These are phyloP conservation scores for Volucella inanis DNA, from an alignment of 2,888 invertebrate species.

Conservation along the genomic window DNA sequence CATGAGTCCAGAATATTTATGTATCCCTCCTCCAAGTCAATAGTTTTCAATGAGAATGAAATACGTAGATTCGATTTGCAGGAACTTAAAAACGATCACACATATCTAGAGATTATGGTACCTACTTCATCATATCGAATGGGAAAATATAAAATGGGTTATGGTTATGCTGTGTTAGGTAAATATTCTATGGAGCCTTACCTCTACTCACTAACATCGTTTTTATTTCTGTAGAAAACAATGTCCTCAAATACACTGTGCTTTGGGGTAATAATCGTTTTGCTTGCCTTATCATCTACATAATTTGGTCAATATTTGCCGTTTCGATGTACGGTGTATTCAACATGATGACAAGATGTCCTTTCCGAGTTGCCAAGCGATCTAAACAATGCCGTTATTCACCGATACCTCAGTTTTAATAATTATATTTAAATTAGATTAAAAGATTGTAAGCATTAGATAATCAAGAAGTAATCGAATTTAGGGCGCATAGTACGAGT, in stretches of 20 bases:
- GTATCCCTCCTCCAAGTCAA: conserved; percentile 81
- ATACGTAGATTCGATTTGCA: conserved; percentile 80
- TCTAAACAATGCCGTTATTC: conserved; percentile 79
- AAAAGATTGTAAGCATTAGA: conserved; percentile 24
- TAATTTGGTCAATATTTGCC: conserved; percentile 80
- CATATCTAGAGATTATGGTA: conserved; percentile 90
- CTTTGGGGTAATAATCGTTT: conserved; percentile 82
- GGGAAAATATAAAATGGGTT: conserved; percentile 94
- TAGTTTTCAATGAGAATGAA: conserved; percentile 80
- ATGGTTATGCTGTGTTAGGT: conserved; percentile 92
- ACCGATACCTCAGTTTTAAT: conserved; percentile 81
- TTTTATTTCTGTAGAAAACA: conserved; percentile 78
- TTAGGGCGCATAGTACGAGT: neutral
- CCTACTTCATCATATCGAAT: conserved; percentile 98
- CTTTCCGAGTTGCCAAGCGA: conserved; percentile 81
- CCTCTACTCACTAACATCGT: neutral
- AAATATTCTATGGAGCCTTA: conserved; percentile 75
- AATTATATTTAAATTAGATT: conserved; percentile 5
- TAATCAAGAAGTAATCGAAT: conserved; percentile 50
- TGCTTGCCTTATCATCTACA: conserved; percentile 79
- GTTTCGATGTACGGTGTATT: conserved; percentile 79
- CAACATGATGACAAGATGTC: conserved; percentile 82
- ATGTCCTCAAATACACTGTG: conserved; percentile 81
- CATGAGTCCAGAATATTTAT: conserved; percentile 84
- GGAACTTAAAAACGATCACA: conserved; percentile 80